Conservation (phyloP, 2,888 invertebrate genomes). For the Rotaria magnacalcarata region DNA sequence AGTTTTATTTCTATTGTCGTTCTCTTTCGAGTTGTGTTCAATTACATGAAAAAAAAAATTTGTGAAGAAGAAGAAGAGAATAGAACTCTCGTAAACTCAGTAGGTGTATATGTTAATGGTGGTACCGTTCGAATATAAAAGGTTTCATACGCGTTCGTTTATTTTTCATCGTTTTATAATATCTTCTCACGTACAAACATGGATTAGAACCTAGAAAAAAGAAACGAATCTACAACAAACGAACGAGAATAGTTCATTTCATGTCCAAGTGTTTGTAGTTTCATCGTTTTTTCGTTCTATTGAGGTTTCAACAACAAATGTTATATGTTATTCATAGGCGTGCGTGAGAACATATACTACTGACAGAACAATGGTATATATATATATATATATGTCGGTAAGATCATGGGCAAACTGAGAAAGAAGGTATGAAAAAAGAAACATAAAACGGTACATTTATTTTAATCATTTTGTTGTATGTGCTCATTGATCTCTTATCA, state of each 20-base stretch:
- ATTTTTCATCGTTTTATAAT: not conserved
- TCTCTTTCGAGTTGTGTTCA: not conserved
- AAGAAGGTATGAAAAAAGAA: not conserved
- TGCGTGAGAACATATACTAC: not conserved
- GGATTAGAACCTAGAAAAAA: not conserved
- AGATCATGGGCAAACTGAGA: not conserved
- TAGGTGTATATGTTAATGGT: slow-evolving; percentile 20
- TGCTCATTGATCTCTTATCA: slow-evolving; percentile 4
- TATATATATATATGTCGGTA: not conserved
- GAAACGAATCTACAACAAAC: not conserved
- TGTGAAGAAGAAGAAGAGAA: not conserved
- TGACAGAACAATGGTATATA: not conserved
- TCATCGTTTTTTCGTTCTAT: not conserved
- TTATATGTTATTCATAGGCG: not conserved
- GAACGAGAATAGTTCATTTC: not conserved
- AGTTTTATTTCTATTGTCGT: not conserved
- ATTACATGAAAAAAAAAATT: not conserved
- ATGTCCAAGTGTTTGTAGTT: not conserved
- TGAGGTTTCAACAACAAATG: slow-evolving; percentile 23
- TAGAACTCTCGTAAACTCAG: not conserved
- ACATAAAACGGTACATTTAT: not conserved
- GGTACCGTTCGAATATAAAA: slow-evolving; percentile 20
- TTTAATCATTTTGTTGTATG: not conserved
- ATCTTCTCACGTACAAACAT: slow-evolving; percentile 7
- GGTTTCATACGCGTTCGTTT: slow-evolving; percentile 5